phyloP scores from a whole-genome alignment of 2,888 invertebrate genomes.

The Caradrina clavipalpis region DNA sequence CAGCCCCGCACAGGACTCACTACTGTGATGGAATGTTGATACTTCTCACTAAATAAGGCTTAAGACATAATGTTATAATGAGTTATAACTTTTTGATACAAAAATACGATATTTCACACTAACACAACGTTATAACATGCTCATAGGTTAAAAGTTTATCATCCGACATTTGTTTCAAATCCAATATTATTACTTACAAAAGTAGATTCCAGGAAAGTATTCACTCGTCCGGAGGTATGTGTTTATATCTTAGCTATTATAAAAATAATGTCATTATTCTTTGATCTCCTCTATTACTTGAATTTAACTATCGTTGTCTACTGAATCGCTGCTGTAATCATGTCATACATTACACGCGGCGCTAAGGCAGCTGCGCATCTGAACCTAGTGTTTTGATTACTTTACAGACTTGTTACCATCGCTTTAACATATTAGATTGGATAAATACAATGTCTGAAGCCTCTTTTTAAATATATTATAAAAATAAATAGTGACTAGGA shows the following conservation, averaged over 20 bases:
- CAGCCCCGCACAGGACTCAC: slow-evolving; percentile 14
- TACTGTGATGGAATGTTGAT: slow-evolving; percentile 27
- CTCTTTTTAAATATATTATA: too few relatives aligned
- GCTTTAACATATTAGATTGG: not conserved
- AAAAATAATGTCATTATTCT: slow-evolving; percentile 30
- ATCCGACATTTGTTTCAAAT: slow-evolving; percentile 48
- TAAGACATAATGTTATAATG: slow-evolving; percentile 43
- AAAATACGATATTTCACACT: slow-evolving; percentile 55
- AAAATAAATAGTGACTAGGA: slow-evolving; percentile 5
- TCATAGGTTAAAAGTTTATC: slow-evolving; percentile 56
- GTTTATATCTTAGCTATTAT: slow-evolving; percentile 20
- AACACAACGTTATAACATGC: slow-evolving; percentile 36
- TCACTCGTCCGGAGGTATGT: slow-evolving; percentile 8
- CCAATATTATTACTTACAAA: slow-evolving; percentile 46
- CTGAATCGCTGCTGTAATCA: not conserved
- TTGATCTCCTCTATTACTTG: not conserved
- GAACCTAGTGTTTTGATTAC: not conserved
- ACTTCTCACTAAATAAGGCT: slow-evolving; percentile 49
- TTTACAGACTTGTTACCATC: not conserved
- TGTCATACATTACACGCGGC: not conserved
- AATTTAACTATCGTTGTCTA: not conserved
- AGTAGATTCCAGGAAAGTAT: slow-evolving; percentile 28
- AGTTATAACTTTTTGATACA: slow-evolving; percentile 50
- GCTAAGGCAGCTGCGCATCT: not conserved
- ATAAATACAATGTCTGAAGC: too few relatives aligned